Evolutionary conservation across 2,797 vertebrate genomes (phyloP).

Genomic region (Nannoperca obscura): DNA sequence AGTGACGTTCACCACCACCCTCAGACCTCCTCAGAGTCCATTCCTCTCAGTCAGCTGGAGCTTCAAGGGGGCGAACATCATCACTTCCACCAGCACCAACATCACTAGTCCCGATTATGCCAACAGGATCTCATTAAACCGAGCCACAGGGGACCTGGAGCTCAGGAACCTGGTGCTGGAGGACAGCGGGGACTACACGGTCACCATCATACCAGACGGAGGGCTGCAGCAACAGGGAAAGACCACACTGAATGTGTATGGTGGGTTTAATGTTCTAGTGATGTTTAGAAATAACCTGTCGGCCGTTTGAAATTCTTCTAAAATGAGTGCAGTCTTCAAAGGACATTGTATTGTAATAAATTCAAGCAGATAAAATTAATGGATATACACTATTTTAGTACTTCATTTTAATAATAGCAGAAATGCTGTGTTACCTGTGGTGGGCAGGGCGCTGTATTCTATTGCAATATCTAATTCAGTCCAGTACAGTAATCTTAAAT

Average conservation of each 20-base stretch:
- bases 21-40: constrained; percentile 42
- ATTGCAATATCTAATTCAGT: neutral
- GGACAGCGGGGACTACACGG: constrained; percentile 70
- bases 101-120: neutral
- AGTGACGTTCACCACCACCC: constrained; percentile 66
- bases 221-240: constrained; percentile 54
- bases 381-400: neutral
- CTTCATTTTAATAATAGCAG: neutral
- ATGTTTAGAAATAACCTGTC: neutral
- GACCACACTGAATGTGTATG: constrained; percentile 66
- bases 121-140: constrained; percentile 69
- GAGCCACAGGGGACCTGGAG: constrained; percentile 70
- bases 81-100: constrained; percentile 70
- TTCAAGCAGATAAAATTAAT: neutral
- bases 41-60: constrained; percentile 76
- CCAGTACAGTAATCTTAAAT: neutral
- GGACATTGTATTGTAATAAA: neutral
- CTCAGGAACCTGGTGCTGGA: constrained; percentile 67
- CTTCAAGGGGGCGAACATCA: constrained; percentile 68
- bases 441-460: neutral
- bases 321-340: neutral
- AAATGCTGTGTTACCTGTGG: neutral
- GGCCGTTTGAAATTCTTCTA: neutral
- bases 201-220: constrained; percentile 59
- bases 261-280: constrained; percentile 52